These are phyloP conservation scores for Bubo scandiacus DNA, from an alignment of 2,113 vertebrate genomes.

Conservation along the genomic window DNA sequence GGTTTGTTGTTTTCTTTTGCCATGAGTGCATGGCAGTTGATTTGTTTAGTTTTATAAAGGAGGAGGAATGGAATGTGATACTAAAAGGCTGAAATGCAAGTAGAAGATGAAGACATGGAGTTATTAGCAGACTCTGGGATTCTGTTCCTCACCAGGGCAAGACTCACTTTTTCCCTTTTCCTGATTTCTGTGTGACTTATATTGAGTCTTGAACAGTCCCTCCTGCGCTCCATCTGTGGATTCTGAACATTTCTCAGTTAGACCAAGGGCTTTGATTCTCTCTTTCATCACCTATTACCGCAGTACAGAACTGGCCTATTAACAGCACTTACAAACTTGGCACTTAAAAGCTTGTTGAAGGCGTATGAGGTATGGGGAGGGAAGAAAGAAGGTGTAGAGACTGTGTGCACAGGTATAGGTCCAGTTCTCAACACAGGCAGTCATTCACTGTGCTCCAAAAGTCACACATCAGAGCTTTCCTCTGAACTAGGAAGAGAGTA, in stretches of 20 bases:
- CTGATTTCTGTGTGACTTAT: background rate
- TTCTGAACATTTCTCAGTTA: background rate
- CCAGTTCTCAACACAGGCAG: background rate
- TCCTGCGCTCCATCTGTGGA: background rate
- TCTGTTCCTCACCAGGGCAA: background rate
- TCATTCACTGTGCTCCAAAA: background rate
- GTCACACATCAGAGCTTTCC: background rate
- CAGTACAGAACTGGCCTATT: background rate
- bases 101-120: background rate
- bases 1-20: background rate
- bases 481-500: background rate
- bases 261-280: background rate
- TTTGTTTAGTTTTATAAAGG: background rate
- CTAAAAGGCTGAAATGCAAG: background rate
- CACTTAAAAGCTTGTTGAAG: background rate
- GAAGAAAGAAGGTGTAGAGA: background rate
- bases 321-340: background rate
- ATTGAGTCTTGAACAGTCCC: background rate
- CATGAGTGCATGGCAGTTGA: background rate
- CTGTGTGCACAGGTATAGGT: background rate
- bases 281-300: background rate
- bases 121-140: background rate
- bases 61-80: background rate
- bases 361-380: accelerated
- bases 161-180: background rate